Base-by-base conservation (phyloP, 1,140 invertebrate genomes). In the Magallana ariakensis region DNA sequence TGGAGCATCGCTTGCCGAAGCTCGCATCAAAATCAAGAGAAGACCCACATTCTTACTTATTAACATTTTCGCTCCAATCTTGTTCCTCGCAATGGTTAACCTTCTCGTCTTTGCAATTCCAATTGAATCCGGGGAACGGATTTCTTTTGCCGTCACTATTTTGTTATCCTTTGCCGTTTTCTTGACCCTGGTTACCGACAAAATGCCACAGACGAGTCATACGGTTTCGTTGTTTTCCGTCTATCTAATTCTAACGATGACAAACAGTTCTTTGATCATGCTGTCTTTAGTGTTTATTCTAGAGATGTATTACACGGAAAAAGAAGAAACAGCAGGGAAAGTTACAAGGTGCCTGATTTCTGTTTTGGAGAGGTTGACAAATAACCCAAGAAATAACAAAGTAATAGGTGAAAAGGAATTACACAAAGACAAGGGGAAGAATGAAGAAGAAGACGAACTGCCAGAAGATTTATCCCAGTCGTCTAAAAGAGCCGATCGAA, bases 81-180 rank as follows among this genome's bases (percentile, higher is more conserved):
- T 86, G 53, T 83, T 86, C 60, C 57, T 86, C 11, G 75, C 57
- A 57, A 53, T 82, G n/a, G 54, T 80, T 11, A 86, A 86, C 26
- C 80, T 80, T 11, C 56, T 86, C 19, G 85, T 86, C 19, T 86
- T 82, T 33, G 46, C 81, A 8, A 46, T 86, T 60, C 85, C 85
- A 19, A 33, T 86, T 53, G 85, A 82, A 7, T 62, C 56, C 56
- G 85, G 85, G 46, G 85, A 86, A 26, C 57, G 85, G 33, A 54
- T 86, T 6, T 86, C 85, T 0, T 86, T 62, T 83, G 75, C 75
- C 13, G 53, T 86, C 26, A 86, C 85, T 6, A 60, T 86, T 57
- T 53, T 86, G 75, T 80, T 86, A 19, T 80, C 85, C 7, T 82
- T 86, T 54, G 85, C 85, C 13, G 85, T 86, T 53, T 86, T 86